Percentiles rank a stretch among this genome's conserved stretches.
These are phyloP conservation scores for Leptopilina drosophilae DNA, from an alignment of 2,888 invertebrate species.

Conservation along the genomic window DNA sequence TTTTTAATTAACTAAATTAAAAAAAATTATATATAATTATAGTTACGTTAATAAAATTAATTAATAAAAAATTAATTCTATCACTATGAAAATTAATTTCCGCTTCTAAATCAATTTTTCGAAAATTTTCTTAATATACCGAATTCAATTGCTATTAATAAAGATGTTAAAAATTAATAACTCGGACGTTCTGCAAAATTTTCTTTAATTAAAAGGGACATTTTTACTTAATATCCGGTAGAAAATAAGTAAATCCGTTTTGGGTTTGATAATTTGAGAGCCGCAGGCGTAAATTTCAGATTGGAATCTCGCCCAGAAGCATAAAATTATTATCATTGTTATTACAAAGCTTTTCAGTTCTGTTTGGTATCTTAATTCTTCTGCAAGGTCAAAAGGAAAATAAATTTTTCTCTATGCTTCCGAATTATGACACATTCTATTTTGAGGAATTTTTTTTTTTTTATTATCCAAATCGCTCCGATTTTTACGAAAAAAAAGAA, in stretches of 20 bases:
- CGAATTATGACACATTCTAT: not conserved
- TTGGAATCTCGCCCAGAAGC: constrained; percentile 25
- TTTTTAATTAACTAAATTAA: too few species aligned
- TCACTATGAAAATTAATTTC: too few species aligned
- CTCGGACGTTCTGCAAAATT: too few species aligned
- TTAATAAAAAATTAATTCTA: too few species aligned
- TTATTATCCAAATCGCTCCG: not conserved
- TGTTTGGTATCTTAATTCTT: constrained; percentile 13
- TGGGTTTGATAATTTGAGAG: constrained; percentile 11
- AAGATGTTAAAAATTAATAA: not conserved
- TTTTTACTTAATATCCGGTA: not conserved
- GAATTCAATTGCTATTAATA: too few species aligned
- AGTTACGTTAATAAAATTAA: too few species aligned
- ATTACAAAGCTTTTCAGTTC: constrained; percentile 10
- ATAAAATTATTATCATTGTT: constrained; percentile 31
- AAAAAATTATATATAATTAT: too few species aligned
- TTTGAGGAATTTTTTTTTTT: not conserved
- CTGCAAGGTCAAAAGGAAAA: constrained; percentile 8
- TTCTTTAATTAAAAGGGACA: too few species aligned
- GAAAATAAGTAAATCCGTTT: constrained; percentile 7
- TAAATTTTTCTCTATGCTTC: constrained; percentile 3
- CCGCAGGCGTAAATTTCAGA: constrained; percentile 2
- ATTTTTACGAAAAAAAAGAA: not conserved
- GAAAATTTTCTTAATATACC: too few species aligned
- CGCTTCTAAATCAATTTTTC: too few species aligned